Base-by-base conservation (phyloP, 2,113 vertebrate species). In the Cyprinus carpio region DNA sequence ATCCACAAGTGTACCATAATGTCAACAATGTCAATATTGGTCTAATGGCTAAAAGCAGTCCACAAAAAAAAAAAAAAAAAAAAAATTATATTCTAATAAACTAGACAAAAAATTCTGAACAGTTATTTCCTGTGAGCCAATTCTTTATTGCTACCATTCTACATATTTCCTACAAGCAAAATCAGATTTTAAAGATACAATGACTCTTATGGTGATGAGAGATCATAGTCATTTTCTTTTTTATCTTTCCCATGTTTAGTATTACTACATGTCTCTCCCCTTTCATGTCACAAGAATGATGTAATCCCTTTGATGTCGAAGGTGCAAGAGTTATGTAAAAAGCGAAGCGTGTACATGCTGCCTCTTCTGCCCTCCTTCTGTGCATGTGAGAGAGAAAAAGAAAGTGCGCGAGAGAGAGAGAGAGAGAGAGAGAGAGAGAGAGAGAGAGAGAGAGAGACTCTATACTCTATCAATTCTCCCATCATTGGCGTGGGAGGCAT, bases 231-330 rank as follows among this genome's bases (percentile, higher is more conserved):
- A 64, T 74, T 58, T 67, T 64, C 54, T 31, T 75, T 43, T 49
- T 51, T 75, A 62, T 81, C 64, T 64, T 67, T 67, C 11, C 60
- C 60, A 31, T 43, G 29, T 64, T 4, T 25, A 20, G 29, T 56
- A 25, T 29, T 51, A 51, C 62, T 75, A 71, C 12, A 71, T 86
- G 51, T 37, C 86, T 25, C 51, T 81, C 82, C 65, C 72, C 64
- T 80, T 76, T 77, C 83, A 51, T 56, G 82, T 88, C 74, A 56
- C 29, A 40, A 10, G 84, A 78, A 87, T 93, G 92, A 94, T 90
- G 91, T 93, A 91, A 93, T 93, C 89, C 91, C 85, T 85, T 87
- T 87, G 88, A 91, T 91, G 89, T 89, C n/a, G 72, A 88, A 92
- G 91, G 62, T 86, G 74, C 65, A n/a, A 18, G 75, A 81, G 84